Conservation (phyloP, 92 coral and sea anemone genomes). For the Epizoanthus fatuus region DNA sequence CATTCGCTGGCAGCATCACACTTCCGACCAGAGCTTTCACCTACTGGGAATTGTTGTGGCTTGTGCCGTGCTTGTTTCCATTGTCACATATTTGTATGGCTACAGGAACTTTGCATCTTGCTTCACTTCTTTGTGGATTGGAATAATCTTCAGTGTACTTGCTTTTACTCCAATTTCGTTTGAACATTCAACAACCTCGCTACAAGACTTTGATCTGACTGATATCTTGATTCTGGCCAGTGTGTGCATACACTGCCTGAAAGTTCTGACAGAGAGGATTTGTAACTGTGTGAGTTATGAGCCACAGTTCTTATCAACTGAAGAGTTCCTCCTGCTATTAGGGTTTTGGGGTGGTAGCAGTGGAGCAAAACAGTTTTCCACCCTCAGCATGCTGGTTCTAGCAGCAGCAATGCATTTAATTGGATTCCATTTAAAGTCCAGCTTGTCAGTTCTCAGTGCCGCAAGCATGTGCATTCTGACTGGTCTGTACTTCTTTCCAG, state of each 20-base stretch:
- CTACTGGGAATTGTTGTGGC: conserved; percentile 85
- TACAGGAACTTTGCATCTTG: conserved; percentile 85
- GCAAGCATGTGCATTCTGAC: conserved; percentile 74
- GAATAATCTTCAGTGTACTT: conserved; percentile 92
- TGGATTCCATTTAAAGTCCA: conserved; percentile 95
- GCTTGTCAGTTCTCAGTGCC: conserved; percentile 83
- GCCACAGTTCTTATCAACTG: conserved; percentile 77
- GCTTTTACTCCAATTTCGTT: conserved; percentile 96
- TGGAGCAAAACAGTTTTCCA: conserved; percentile 82
- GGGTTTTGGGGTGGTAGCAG: conserved; percentile 91
- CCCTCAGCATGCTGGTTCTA: conserved; percentile 71
- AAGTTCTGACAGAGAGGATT: conserved; percentile 73
- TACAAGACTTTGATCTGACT: conserved; percentile 91
- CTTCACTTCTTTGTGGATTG: conserved; percentile 92
- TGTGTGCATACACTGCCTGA: conserved; percentile 76
- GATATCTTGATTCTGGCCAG: conserved; percentile 91
- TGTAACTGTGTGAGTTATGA: conserved; percentile 71
- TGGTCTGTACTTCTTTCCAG: conserved; percentile 91
- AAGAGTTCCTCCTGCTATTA: conserved; percentile 82
- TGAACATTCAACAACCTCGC: conserved; percentile 87
- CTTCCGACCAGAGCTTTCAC: conserved; percentile 87
- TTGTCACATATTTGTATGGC: conserved; percentile 84
- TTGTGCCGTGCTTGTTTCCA: conserved; percentile 77
- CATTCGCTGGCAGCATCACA: conserved; percentile 94
- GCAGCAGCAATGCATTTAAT: conserved; percentile 85